These are phyloP conservation scores for Psococerastis gibbosa DNA, from an alignment of 2,888 invertebrate genomes.

Conservation along the genomic window DNA sequence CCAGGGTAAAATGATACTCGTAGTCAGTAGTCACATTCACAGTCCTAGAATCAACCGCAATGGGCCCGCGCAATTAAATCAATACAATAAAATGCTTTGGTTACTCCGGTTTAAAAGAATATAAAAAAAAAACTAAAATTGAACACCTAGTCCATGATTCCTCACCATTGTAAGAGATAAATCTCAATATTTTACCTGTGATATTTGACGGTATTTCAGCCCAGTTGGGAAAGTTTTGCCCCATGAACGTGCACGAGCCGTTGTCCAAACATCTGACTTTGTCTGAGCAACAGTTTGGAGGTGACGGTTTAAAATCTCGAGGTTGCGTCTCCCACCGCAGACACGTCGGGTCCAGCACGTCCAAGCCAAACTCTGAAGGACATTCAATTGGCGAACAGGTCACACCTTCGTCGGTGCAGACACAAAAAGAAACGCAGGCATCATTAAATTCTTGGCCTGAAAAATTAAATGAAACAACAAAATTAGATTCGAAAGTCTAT, in stretches of 20 bases:
- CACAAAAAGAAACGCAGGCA: slow-evolving; percentile 59
- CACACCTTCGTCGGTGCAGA: slow-evolving; percentile 47
- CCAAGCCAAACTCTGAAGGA: slow-evolving; percentile 67
- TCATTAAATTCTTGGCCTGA: slow-evolving; percentile 60
- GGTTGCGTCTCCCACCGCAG: slow-evolving; percentile 72
- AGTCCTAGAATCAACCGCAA: no score
- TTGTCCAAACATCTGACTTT: slow-evolving; percentile 59
- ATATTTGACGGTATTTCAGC: slow-evolving; percentile 59
- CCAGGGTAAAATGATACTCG: no score
- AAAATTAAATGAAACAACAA: no score
- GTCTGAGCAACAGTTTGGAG: slow-evolving; percentile 67
- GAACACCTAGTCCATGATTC: no score
- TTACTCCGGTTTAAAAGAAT: no score
- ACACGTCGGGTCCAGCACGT: slow-evolving; percentile 65
- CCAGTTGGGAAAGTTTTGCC: slow-evolving; percentile 51
- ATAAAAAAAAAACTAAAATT: no score
- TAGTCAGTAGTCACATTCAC: no score
- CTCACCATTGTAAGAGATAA: no score
- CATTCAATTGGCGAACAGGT: slow-evolving; percentile 68
- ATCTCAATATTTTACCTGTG: no score
- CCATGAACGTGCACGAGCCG: slow-evolving; percentile 61
- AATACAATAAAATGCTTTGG: no score
- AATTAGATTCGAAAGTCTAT: no score
- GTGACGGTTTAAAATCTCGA: slow-evolving; percentile 42
- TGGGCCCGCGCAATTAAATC: no score